Base-by-base conservation (phyloP, 2,113 vertebrate species). In the Smithornis capensis region DNA sequence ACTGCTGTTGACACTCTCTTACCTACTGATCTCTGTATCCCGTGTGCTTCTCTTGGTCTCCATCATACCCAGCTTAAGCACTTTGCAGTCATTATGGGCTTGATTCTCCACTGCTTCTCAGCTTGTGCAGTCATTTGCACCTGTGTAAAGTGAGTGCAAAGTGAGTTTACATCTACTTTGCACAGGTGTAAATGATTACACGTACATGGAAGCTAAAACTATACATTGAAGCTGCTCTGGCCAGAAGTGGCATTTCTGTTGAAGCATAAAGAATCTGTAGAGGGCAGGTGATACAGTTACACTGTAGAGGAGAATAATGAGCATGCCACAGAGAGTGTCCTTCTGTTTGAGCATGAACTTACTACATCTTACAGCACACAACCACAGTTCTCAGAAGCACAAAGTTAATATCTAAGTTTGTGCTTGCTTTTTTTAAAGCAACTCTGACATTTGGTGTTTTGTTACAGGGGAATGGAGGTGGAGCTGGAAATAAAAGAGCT, bases 91-190 rank as follows among this genome's bases (percentile, higher is more conserved):
- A 45, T 90, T 91, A 68, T 44, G 28, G 83, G 50, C 70, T 91
- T 25, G 67, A 55, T 92, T 92, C 83, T 83, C 37, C 44, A 22
- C 40, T 78, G 73, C 65, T 73, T 87, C 76, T 87, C 89, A 67
- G 89, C 45, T 91, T 76, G 47, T 90, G 92, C 53, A 91, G 81
- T 53, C 91, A 86, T 96, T 95, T 87, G 37, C 94, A 94, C 82
- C 67, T 70, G 27, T 35, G 37, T 73, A 80, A 94, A 94, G 70
- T 87, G 84, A 92, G 57, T 83, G 92, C 38, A 92, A 96, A 97
- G 82, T 89, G 84, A 94, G 79, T 87, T 96, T 94, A 77, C 83
- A 19, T 83, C 50, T 83, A 62, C 68, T 95, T 92, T 87, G 63
- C n/a, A 42, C 76, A 83, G 76, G 76, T 79, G 73, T 78, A 80